Conservation (phyloP, 53 echinoderm and acorn worm species). For the Astropecten irregularis region DNA sequence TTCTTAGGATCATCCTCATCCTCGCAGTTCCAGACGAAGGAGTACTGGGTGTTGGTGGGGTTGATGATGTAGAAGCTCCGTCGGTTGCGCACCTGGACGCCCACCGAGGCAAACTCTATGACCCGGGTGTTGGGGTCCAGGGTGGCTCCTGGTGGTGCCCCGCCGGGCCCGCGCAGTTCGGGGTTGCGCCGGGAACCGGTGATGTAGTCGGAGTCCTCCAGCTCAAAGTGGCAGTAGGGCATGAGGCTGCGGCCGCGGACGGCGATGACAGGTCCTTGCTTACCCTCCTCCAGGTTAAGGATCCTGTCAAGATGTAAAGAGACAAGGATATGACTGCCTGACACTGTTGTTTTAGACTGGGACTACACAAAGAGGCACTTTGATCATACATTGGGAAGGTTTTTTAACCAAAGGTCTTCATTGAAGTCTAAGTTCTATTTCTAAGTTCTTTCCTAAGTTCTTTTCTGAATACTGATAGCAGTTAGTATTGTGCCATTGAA, state of each 20-base stretch:
- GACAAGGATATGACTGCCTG: no score
- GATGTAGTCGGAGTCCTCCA: constrained; percentile 99
- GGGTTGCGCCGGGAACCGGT: constrained; percentile 95
- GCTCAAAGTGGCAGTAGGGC: constrained; percentile 99
- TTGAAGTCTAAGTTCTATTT: no score
- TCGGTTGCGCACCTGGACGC: constrained; percentile 81
- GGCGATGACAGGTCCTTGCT: constrained; percentile 92
- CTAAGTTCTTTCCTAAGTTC: no score
- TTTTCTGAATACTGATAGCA: no score
- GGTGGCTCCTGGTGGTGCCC: constrained; percentile 96
- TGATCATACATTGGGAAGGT: no score
- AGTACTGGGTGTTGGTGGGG: constrained; percentile 81
- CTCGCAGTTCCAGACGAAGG: constrained; percentile 92
- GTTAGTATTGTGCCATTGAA: no score
- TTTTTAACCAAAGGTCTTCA: no score
- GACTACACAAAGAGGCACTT: no score
- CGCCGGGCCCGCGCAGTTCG: constrained; percentile 94
- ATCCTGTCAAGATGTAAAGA: no score
- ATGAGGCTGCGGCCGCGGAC: constrained; percentile 88
- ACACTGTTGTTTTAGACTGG: no score
- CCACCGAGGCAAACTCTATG: constrained; percentile 83
- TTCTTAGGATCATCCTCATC: constrained; percentile 90
- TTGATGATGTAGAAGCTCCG: constrained; percentile 94
- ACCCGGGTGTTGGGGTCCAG: constrained; percentile 99
- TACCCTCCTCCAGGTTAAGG: constrained; percentile 91